Conservation (phyloP, 2,888 invertebrate genomes). For the Euphydryas editha region DNA sequence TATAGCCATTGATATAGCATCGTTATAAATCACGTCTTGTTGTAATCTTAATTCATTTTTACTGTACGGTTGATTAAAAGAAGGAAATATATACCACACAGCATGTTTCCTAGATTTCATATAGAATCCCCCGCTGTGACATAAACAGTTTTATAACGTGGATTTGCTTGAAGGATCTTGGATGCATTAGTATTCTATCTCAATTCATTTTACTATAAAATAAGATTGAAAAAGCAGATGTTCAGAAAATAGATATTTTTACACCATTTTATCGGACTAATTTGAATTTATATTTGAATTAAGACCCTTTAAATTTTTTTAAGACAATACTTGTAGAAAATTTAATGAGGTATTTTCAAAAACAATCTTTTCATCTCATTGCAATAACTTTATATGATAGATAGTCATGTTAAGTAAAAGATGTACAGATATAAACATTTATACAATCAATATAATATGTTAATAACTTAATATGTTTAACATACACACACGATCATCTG, state of each 20-base stretch:
- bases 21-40: too few relatives aligned
- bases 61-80: slow-evolving; percentile 12
- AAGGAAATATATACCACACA: slow-evolving; percentile 29
- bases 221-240: slow-evolving; percentile 1
- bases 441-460: too few relatives aligned
- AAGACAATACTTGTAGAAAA: too few relatives aligned
- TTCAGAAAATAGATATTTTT: slow-evolving; percentile 1
- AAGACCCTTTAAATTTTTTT: too few relatives aligned
- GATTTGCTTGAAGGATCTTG: slow-evolving; percentile 6
- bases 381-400: too few relatives aligned
- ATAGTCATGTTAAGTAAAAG: too few relatives aligned
- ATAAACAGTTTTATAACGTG: slow-evolving; percentile 22
- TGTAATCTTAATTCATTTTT: background rate
- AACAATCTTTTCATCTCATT: too few relatives aligned
- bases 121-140: slow-evolving; percentile 29
- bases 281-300: background rate
- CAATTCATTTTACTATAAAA: background rate
- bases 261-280: background rate
- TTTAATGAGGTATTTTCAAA: too few relatives aligned
- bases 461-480: too few relatives aligned
- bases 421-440: too few relatives aligned
- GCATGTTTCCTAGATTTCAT: slow-evolving; percentile 29
- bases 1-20: too few relatives aligned
- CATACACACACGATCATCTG: too few relatives aligned
- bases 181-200: slow-evolving; percentile 6